Base-by-base conservation (phyloP, 92 coral and sea anemone species). In the Heteractis magnifica region DNA sequence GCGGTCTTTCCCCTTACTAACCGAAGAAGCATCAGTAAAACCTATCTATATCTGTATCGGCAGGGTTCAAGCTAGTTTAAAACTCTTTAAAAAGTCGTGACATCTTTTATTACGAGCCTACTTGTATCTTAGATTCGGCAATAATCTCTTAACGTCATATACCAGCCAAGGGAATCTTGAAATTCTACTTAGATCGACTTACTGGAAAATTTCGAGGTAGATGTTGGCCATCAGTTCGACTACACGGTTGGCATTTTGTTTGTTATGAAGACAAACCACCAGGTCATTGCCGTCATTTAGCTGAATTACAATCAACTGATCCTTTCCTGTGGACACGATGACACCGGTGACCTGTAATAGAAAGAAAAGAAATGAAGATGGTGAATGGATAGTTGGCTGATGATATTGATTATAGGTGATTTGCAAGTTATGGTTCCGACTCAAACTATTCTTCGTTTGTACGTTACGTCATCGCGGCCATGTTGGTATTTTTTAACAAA, bases 181-280 rank as follows among this genome's bases (percentile, higher is more conserved):
- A 34, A 34, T 34, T 34, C 44, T 34, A 34, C 44, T 34, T 34
- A 34, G 44, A 1, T 18, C 3, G 23, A 90, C 99, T 89, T 79
- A 96, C 99, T 94, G 92, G 77, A 85, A 86, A 18, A 94, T 73
- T 44, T 94, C 91, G 14, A 89, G 93, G 85, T 92, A 96, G 10
- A 94, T 65, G 58, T 80, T 86, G 18, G 93, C 99, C 88, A 92
- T 84, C 18, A 93, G 85, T 73, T 96, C 99, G 10, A 91, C 85
- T 23, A 96, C 98, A 49, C 99, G 93, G 87, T 94, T 91, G 18
- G 90, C 98, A 77, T 89, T 92, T 26, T 88, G 81, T 77, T 88
- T 71, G 89, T 88, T 94, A 86, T 90, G 90, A 76, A 96, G 89
- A 82, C 99, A 96, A 49, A 96, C 82, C 62, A 96, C 99, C 51